Evolutionary conservation across 2,113 vertebrate species (phyloP), one percentile per base, ranked within the genome.

Genomic region (Anser cygnoides): DNA sequence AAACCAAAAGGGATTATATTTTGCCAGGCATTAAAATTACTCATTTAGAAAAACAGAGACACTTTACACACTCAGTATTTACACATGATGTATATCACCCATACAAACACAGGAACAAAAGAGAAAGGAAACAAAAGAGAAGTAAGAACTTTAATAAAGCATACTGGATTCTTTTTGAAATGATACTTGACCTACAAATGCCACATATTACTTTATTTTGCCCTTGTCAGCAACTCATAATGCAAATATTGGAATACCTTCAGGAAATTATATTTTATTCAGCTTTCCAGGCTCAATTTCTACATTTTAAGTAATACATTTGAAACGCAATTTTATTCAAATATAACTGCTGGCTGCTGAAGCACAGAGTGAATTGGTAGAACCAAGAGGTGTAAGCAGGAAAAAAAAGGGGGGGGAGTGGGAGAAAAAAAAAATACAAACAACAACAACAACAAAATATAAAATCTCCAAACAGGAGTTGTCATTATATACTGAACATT

Each of bases 261-360:
- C 33, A 93, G 49, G 77, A 93, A 80, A 91, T n/a, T 39, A 22
- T 71, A 66, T 59, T 94, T 93, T 74, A 43, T 85, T 85, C 49
- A 87, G 50, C 43, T 85, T 92, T 89, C 72, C 70, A 87, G 49
- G 57, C 19, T 19, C 0, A 85, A 23, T 74, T 79, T 92, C 55
- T 85, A 81, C 15, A 82, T 84, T 93, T 83, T 59, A 59, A 90
- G 37, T 75, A 62, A 58, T 68, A 81, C 46, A 13, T 62, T 70
- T 73, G 61, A 87, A 90, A 25, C 4, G 3, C 43, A 67, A 46
- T 63, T 93, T 83, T 94, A 55, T 77, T 93, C 13, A 54, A 91
- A 68, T 62, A 37, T 17, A 93, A 78, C 25, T 83, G 66, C 50
- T 91, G 61, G 15, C 21, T 65, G 66, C 33, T 88, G 71, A 92